A percentile compares a stretch with the other conserved stretches of the same genome.
Evolutionary conservation across 2,888 invertebrate species (phyloP).

Genomic region (Drosophila mercatorum): DNA sequence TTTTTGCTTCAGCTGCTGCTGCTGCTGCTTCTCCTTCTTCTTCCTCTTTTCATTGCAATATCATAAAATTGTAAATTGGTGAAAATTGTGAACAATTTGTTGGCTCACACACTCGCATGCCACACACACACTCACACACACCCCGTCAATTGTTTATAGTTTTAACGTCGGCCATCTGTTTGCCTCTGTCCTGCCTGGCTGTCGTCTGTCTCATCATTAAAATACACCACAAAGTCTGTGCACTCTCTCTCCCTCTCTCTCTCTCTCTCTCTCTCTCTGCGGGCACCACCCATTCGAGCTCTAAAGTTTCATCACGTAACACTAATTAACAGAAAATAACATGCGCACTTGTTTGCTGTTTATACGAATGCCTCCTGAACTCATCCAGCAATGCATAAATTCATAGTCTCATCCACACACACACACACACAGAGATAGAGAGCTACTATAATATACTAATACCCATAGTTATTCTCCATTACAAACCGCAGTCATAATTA

Average conservation of each 20-base stretch:
- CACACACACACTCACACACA: slow-evolving; percentile 24
- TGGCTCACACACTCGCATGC: slow-evolving; percentile 42
- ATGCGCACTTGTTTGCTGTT: slow-evolving; percentile 72
- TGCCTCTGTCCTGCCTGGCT: slow-evolving; percentile 9
- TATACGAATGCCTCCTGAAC: slow-evolving; percentile 39
- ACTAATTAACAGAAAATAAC: slow-evolving; percentile 78
- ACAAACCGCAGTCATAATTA: slow-evolving; percentile 76
- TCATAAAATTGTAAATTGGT: slow-evolving; percentile 74
- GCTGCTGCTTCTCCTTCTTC: slow-evolving; percentile 6
- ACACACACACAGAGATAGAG: slow-evolving; percentile 1
- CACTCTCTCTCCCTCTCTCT: background rate
- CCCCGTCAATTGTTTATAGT: slow-evolving; percentile 56
- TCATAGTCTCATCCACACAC: slow-evolving; percentile 13
- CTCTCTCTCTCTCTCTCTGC: slow-evolving; percentile 1
- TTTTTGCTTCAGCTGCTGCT: slow-evolving; percentile 1
- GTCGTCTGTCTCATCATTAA: slow-evolving; percentile 42
- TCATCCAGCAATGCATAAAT: slow-evolving; percentile 35
- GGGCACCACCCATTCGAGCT: slow-evolving; percentile 64
- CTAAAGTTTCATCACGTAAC: slow-evolving; percentile 74
- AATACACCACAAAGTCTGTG: slow-evolving; percentile 43
- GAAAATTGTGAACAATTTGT: slow-evolving; percentile 73
- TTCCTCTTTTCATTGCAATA: slow-evolving; percentile 40
- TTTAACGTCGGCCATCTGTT: slow-evolving; percentile 30
- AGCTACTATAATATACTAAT: slow-evolving; percentile 8
- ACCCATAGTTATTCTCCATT: slow-evolving; percentile 22